Evolutionary conservation across 2,888 invertebrate species (phyloP).

Genomic region (Cremastinae sp.): DNA sequence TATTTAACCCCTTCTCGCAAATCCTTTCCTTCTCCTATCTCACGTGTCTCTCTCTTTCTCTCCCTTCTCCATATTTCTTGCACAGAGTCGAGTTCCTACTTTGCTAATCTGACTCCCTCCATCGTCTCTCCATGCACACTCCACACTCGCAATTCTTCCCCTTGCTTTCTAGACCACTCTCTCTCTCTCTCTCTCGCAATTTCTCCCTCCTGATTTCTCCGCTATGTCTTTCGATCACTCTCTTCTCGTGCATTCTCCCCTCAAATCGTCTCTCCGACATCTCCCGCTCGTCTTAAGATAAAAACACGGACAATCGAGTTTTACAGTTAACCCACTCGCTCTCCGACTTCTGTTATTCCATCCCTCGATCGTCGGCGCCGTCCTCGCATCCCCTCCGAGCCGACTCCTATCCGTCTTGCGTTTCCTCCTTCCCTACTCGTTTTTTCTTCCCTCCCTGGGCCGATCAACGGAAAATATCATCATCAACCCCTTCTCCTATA

Average conservation of each 20-base stretch:
- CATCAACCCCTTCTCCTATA: constrained; percentile 43
- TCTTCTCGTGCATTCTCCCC: constrained; percentile 11
- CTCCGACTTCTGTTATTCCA: constrained; percentile 61
- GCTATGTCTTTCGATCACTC: constrained; percentile 2
- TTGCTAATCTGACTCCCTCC: constrained; percentile 63
- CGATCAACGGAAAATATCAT: constrained; percentile 61
- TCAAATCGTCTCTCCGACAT: constrained; percentile 63
- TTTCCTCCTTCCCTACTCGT: constrained; percentile 32
- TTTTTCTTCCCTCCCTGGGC: constrained; percentile 54
- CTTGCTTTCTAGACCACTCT: constrained; percentile 18
- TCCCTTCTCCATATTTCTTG: background rate
- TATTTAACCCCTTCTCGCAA: constrained; percentile 61
- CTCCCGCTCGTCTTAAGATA: constrained; percentile 76
- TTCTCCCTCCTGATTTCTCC: too few relatives aligned
- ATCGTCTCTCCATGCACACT: constrained; percentile 62
- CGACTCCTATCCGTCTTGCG: constrained; percentile 47
- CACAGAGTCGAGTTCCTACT: constrained; percentile 46
- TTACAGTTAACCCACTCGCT: constrained; percentile 76
- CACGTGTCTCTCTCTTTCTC: constrained; percentile 17
- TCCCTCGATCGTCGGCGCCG: constrained; percentile 54
- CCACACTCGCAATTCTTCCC: constrained; percentile 58
- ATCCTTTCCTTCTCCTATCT: constrained; percentile 62
- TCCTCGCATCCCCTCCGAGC: constrained; percentile 23
- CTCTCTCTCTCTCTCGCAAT: constrained; percentile 27
- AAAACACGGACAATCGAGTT: constrained; percentile 79